Percentiles rank a stretch among this genome's conserved stretches.
phyloP scores from a whole-genome alignment of 2,113 vertebrate species.

The Hirundichthys speculiger region DNA sequence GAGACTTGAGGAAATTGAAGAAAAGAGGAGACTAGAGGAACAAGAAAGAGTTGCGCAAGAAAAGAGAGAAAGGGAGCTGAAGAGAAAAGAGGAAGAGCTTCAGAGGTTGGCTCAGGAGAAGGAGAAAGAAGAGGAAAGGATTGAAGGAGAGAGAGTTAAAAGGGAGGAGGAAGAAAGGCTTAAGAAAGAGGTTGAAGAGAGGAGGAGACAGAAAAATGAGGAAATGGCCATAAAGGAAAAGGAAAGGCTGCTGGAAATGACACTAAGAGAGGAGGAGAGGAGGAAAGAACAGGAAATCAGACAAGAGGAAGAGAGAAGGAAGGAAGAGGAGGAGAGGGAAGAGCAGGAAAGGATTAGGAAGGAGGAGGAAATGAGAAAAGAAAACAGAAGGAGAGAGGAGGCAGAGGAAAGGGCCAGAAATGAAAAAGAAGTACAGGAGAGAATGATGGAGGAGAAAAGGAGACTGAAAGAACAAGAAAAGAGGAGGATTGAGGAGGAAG shows the following conservation, averaged over 20 bases:
- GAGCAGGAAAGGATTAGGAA: conserved; percentile 6
- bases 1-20: too few species aligned
- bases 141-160: conserved; percentile 15
- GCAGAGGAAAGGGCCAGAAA: too few species aligned
- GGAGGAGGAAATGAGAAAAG: neutral
- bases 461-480: neutral
- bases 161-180: conserved; percentile 1
- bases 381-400: conserved; percentile 25
- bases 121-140: neutral
- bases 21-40: neutral
- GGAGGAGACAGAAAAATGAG: neutral
- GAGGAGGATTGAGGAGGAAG: conserved; percentile 8
- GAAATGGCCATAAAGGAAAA: neutral
- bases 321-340: conserved; percentile 4
- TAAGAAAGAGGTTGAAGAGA: conserved; percentile 11
- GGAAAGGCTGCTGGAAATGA: conserved; percentile 13
- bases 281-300: neutral
- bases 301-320: neutral
- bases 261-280: neutral
- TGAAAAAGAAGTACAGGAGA: neutral
- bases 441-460: conserved; percentile 4
- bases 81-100: conserved; percentile 1
- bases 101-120: neutral
- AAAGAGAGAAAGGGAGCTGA: conserved; percentile 7
- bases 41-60: conserved; percentile 1